Evolutionary conservation across 2,888 invertebrate species (phyloP).

Genomic region (Flexamia atlantica): DNA sequence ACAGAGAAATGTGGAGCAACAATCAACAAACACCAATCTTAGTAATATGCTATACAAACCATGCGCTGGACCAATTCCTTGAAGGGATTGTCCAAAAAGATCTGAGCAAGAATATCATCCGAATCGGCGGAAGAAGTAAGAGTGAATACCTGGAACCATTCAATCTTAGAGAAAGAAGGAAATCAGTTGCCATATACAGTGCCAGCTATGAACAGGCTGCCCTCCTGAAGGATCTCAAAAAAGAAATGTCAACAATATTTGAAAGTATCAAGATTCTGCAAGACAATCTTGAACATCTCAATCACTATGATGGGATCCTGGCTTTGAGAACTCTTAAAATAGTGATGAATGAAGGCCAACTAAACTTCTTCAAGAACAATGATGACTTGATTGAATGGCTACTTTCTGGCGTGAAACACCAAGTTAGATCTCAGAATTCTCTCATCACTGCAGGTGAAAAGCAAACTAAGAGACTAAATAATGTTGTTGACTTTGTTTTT

Average conservation of each 20-base stretch:
- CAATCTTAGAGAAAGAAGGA: constrained; percentile 55
- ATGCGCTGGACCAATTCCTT: constrained; percentile 91
- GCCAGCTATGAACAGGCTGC: constrained; percentile 34
- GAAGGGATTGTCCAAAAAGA: constrained; percentile 80
- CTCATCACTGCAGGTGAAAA: constrained; percentile 2
- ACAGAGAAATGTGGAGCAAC: constrained; percentile 74
- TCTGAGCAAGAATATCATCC: constrained; percentile 80
- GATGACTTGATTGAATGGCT: constrained; percentile 56
- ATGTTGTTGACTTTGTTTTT: constrained; percentile 16
- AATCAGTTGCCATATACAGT: not conserved
- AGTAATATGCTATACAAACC: constrained; percentile 90
- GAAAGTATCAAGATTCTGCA: constrained; percentile 53
- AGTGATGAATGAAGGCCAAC: constrained; percentile 38
- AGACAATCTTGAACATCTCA: constrained; percentile 49
- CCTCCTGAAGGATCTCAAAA: constrained; percentile 56
- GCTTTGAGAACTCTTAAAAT: constrained; percentile 44
- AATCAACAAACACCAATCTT: constrained; percentile 81
- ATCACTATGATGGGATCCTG: constrained; percentile 50
- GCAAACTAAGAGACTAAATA: constrained; percentile 29
- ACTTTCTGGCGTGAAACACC: constrained; percentile 16
- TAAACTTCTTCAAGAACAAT: constrained; percentile 37
- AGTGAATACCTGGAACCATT: constrained; percentile 50
- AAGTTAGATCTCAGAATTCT: not conserved
- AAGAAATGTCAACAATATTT: constrained; percentile 34
- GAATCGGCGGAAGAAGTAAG: constrained; percentile 77